Evolutionary conservation across 2,888 invertebrate genomes (phyloP), one percentile per base, ranked within the genome.

Genomic region (Chromoteleia sp.): DNA sequence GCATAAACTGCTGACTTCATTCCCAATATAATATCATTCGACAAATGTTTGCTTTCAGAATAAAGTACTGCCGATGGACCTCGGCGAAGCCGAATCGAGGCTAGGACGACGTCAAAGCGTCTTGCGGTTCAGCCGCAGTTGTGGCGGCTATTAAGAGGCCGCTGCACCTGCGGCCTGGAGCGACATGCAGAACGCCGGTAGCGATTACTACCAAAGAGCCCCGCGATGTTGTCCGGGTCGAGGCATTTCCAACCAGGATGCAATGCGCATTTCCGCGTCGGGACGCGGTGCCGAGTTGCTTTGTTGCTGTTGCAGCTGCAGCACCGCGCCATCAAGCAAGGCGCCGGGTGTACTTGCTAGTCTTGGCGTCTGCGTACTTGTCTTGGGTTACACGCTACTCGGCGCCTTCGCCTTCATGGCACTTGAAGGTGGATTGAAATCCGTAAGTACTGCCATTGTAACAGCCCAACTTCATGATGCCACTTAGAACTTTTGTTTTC

Each of bases 391-490:
- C 93, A 97, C 98, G 83, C 94, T 98, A 58, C 94, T 98, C 87
- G 98, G 98, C 10, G 98, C 97, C 19, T 96, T 98, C 88, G 95
- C 98, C 76, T 99, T 98, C 92, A 96, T 96, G 92, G 95, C 96
- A 10, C 93, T 97, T 70, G 97, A 97, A 91, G 96, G 96, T 65
- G 93, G 94, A 74, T 88, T 92, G 56, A 93, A 93, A 82, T 82
- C 88, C 74, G 88, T 88, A 56, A 85, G 83, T 81, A 43, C 17
- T 12, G 33, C 19, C 30, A 30, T 30, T n/a, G 15, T 33, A 33
- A 41, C 41, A 41, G 3, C 4, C 25, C 33, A 45, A 29, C 29
- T n/a, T 25, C 25, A 14, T 2, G 14, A 14, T 1, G 25, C 50
- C 29, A 50, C 48, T 21, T 48, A 0, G 2, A 48, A 48, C 21